These are phyloP conservation scores for Stegodyphus dumicola DNA, from an alignment of 1,140 invertebrate genomes.

Conservation along the genomic window DNA sequence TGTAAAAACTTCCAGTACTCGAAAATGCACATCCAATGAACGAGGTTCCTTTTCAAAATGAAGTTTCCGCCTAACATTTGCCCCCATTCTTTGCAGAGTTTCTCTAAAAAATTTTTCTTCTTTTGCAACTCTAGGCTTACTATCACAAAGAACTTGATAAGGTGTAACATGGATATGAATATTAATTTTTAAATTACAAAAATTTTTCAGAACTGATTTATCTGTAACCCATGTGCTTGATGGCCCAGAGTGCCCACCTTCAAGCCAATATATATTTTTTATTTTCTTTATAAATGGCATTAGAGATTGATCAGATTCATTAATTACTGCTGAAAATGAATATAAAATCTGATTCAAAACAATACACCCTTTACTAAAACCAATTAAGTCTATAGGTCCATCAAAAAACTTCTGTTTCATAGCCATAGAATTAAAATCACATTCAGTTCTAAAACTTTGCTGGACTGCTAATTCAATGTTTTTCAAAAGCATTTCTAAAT, in stretches of 20 bases:
- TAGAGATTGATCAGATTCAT: conserved; percentile 13
- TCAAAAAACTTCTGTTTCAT: neutral
- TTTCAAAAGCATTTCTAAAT: conserved; percentile 67
- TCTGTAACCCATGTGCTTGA: conserved; percentile 88
- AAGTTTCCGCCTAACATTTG: conserved; percentile 73
- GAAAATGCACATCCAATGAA: conserved; percentile 78
- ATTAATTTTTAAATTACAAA: conserved; percentile 76
- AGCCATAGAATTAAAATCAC: neutral
- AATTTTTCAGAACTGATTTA: conserved; percentile 75
- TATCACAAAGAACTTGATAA: conserved; percentile 80
- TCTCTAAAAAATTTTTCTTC: conserved; percentile 83
- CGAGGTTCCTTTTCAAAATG: conserved; percentile 76
- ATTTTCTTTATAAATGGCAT: conserved; percentile 64
- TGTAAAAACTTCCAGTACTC: conserved; percentile 71
- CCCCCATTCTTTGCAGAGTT: conserved; percentile 75
- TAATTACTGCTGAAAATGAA: conserved; percentile 75
- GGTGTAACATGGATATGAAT: conserved; percentile 84
- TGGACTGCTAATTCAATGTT: conserved; percentile 4
- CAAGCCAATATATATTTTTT: conserved; percentile 84
- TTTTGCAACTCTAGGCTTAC: conserved; percentile 82
- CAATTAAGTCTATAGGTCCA: conserved; percentile 74
- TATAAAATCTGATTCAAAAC: conserved; percentile 90
- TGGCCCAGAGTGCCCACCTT: conserved; percentile 85
- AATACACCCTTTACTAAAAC: conserved; percentile 92
- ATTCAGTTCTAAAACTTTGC: neutral